Evolutionary conservation across 2,888 invertebrate species (phyloP).

Genomic region (Lucinisca nassula): DNA sequence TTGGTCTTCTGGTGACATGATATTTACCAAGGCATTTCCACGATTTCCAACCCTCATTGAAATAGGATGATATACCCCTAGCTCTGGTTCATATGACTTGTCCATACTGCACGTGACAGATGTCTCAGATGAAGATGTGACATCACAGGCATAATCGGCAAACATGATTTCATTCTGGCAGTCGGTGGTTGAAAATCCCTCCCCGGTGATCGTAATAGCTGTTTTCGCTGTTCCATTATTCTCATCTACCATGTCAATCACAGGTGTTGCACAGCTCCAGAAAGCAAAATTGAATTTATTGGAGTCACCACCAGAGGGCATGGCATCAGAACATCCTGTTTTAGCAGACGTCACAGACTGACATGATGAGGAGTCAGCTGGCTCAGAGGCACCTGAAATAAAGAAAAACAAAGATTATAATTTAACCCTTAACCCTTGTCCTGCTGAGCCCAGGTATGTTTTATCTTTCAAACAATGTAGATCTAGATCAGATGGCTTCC

Average conservation of each 20-base stretch:
- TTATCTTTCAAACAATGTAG: too few species aligned
- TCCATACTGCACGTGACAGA: slow-evolving; percentile 61
- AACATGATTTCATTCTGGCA: slow-evolving; percentile 79
- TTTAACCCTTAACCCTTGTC: too few species aligned
- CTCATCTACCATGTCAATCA: slow-evolving; percentile 53
- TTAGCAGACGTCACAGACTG: slow-evolving; percentile 46
- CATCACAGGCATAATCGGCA: slow-evolving; percentile 58
- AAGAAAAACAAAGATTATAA: too few species aligned
- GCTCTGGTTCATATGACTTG: slow-evolving; percentile 53
- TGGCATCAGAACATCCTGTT: slow-evolving; percentile 63
- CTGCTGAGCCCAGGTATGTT: too few species aligned
- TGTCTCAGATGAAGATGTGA: slow-evolving; percentile 33
- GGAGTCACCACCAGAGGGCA: slow-evolving; percentile 46
- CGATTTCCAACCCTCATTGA: slow-evolving; percentile 66
- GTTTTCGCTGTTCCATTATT: slow-evolving; percentile 73
- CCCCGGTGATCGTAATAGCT: slow-evolving; percentile 70
- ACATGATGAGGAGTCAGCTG: slow-evolving; percentile 64
- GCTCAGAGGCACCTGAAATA: slow-evolving; percentile 68
- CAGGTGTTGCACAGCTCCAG: slow-evolving; percentile 72
- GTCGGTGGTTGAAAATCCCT: slow-evolving; percentile 66
- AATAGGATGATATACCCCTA: slow-evolving; percentile 65
- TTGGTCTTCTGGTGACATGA: slow-evolving; percentile 47
- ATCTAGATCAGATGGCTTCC: too few species aligned
- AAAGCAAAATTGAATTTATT: slow-evolving; percentile 74
- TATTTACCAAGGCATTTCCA: slow-evolving; percentile 67